Evolutionary conservation across 2,113 vertebrate genomes (phyloP), one percentile per base, ranked within the genome.

Genomic region (Paracyprichromis sp.): DNA sequence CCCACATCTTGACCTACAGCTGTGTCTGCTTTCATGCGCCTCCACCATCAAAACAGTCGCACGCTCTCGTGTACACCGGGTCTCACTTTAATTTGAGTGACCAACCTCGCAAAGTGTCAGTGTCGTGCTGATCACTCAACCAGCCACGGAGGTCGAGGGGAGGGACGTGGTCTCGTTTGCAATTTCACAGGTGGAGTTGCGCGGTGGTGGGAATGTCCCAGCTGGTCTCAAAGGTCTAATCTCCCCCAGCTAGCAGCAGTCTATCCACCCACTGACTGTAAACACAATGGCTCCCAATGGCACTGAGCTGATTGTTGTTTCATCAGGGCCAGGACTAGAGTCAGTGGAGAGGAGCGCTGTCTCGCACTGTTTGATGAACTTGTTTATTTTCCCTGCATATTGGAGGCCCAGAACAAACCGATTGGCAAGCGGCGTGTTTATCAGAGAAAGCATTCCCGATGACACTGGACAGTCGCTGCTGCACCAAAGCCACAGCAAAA

Each of bases 281-380:
- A 94, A 95, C 91, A 94, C 90, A 91, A 90, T 53, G 80, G 86
- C 85, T 93, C 93, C 92, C 93, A 38, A 29, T 61, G 91, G 93
- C 63, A 87, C 89, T 31, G 84, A 90, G 89, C 92, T 92, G 91
- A 93, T 90, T 89, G 92, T 73, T 3, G 83, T 92, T 92, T 92
- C 91, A 92, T 91, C 89, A 82, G 85, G 83, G 86, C 86, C 43
- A 76, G 83, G 69, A 90, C 61, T 43, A 9, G 61, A 88, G 90
- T 86, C 88, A 83, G 81, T 13, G 66, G 86, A 92, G 93, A 90
- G 34, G 78, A 92, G 84, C 80, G 73, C 78, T 9, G 56, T 92
- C 90, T 91, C 90, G 84, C 88, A 63, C 90, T 92, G 90, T 94
- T 93, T 93, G 91, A 93, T 94, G 89, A 93, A 92, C 90, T 92